Base-by-base conservation (phyloP, 1,140 invertebrate genomes). In the Ips nitidus region DNA sequence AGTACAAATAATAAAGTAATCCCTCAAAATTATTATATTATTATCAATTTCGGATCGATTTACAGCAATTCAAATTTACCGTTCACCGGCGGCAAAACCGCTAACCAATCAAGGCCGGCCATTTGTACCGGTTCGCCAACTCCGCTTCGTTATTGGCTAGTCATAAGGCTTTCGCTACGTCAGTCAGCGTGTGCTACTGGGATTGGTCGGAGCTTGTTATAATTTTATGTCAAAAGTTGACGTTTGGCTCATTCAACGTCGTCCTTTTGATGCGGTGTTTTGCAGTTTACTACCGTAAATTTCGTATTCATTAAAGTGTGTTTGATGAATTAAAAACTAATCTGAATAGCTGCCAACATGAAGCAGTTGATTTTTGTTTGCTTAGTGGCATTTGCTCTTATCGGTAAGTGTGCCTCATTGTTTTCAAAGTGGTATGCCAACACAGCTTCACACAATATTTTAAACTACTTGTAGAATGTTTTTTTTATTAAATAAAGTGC, bases 361-460 rank as follows among this genome's bases (percentile, higher is more conserved):
- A 87, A 82, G 77, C 83, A 85, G 71, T 81, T 84, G 52, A 67
- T 85, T 59, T 77, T 84, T 72, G 72, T 83, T 59, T 62, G 83
- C 43, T 71, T 85, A 3, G 81, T 81, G 36, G 72, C 86, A 61
- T 78, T 86, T 71, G 75, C 87, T 39, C 65, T 87, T 22, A 73
- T 82, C 66, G 86, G 87, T 88, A 80, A 83, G 77, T 75, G 73
- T 75, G 42, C 64, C 45, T 42, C 58, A 69, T 66, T 47, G 45
- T 56, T 36, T 50, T 62, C 4, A 58, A 55, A 60, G 62, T 66
- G 22, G 22, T 22, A 0, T 22, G 22, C 22, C 37, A 56, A 40
- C 40, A 58, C 41, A 22, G 22, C 22, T 22, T 22, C 22, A 0
- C 22, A 22, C 22, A 22, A 22, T 61, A 40, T n/a, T 45, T 57